These are phyloP conservation scores for Phrynocephalus versicolor DNA, from an alignment of 2,113 vertebrate species.

Conservation along the genomic window DNA sequence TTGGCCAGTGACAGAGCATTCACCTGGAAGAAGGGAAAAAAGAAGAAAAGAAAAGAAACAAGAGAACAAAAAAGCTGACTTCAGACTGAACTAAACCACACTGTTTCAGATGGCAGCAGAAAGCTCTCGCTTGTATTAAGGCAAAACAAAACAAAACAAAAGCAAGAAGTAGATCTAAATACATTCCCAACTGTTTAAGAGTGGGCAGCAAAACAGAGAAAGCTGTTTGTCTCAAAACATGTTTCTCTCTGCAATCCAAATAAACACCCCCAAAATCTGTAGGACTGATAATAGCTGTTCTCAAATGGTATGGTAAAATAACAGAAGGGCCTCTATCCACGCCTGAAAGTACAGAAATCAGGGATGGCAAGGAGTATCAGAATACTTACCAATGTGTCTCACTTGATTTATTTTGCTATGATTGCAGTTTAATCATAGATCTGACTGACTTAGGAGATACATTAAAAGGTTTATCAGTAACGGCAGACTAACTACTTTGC, in stretches of 20 bases:
- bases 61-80: neutral
- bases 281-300: too few relatives aligned
- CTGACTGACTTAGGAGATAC: too few relatives aligned
- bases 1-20: conserved; percentile 92
- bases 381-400: too few relatives aligned
- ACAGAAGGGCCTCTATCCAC: too few relatives aligned
- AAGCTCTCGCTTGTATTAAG: neutral
- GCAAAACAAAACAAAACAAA: neutral
- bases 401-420: too few relatives aligned
- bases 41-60: neutral
- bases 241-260: neutral
- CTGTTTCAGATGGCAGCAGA: rapidly evolving
- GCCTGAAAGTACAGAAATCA: too few relatives aligned
- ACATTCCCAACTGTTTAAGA: neutral
- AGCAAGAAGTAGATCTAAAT: neutral
- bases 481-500: too few relatives aligned
- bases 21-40: conserved; percentile 76
- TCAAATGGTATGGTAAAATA: too few relatives aligned
- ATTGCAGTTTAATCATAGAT: too few relatives aligned
- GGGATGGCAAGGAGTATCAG: too few relatives aligned
- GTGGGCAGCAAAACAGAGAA: neutral
- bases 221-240: conserved; percentile 16
- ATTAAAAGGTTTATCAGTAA: too few relatives aligned
- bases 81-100: neutral
- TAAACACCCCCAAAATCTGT: neutral